Conservation (phyloP, 2,113 vertebrate species). For the Pao palembangensis region DNA sequence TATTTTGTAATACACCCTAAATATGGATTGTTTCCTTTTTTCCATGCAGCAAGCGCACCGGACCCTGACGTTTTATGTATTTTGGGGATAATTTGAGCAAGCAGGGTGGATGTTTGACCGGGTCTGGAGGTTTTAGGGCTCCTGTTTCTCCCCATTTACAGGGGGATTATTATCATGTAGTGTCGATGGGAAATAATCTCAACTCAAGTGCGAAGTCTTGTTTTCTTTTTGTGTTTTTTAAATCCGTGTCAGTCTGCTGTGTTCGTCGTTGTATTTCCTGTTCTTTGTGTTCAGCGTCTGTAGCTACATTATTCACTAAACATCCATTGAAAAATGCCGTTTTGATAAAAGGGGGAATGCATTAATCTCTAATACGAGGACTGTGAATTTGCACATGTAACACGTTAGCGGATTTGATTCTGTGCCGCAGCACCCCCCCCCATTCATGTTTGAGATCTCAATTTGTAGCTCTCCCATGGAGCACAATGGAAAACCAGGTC, state of each 20-base stretch:
- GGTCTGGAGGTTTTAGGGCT: conserved; percentile 61
- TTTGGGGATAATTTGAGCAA: conserved; percentile 59
- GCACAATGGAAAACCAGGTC: conserved; percentile 67
- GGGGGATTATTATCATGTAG: too few species aligned
- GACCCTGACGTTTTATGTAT: conserved; percentile 55
- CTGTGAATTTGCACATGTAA: conserved; percentile 61
- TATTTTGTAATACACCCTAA: conserved; percentile 73
- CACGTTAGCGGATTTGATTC: conserved; percentile 63
- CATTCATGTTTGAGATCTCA: conserved; percentile 72
- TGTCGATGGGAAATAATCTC: background rate
- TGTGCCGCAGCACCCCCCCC: conserved; percentile 46
- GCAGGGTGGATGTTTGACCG: conserved; percentile 51
- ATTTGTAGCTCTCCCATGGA: conserved; percentile 72
- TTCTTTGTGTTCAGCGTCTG: conserved; percentile 20
- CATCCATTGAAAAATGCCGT: conserved; percentile 35
- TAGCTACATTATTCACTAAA: conserved; percentile 35
- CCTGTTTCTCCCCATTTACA: too few species aligned
- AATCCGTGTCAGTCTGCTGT: conserved; percentile 6
- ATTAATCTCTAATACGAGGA: conserved; percentile 54
- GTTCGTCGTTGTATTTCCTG: conserved; percentile 11
- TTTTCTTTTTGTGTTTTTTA: conserved; percentile 26
- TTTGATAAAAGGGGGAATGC: conserved; percentile 31
- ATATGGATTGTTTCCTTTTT: conserved; percentile 45
- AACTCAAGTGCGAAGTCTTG: conserved; percentile 17
- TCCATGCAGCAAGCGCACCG: conserved; percentile 30